Percentiles rank a stretch among this genome's conserved stretches.
Conservation (phyloP, 2,113 vertebrate genomes). For the Anser cygnoides region DNA sequence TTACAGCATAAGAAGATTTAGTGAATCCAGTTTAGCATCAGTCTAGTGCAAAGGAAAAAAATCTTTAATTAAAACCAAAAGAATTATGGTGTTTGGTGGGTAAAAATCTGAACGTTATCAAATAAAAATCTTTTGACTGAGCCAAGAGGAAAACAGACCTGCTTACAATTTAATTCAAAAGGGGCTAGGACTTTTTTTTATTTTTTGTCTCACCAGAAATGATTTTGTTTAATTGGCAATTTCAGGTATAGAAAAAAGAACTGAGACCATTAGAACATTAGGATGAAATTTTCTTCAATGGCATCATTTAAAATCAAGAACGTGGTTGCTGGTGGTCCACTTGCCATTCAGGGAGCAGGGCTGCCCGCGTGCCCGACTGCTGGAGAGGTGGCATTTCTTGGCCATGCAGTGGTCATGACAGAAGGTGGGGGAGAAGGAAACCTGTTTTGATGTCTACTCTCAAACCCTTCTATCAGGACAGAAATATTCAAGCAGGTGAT, state of each 20-base stretch:
- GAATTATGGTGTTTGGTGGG: not conserved
- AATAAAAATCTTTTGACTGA: not conserved
- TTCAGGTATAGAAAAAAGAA: not conserved
- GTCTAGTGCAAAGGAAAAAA: conserved; percentile 31
- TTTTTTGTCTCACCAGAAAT: not conserved
- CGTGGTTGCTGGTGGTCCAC: accelerated
- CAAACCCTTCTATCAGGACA: not conserved
- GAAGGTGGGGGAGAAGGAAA: not conserved
- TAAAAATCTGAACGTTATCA: conserved; percentile 1
- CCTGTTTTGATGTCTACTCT: not conserved
- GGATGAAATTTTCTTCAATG: not conserved
- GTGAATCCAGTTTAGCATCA: conserved; percentile 50
- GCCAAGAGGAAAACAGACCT: not conserved
- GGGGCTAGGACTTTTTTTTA: not conserved
- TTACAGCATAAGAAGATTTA: conserved; percentile 69
- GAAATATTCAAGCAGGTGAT: not conserved
- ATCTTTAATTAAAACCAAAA: conserved; percentile 27
- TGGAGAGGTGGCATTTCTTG: not conserved
- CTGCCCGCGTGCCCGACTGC: accelerated
- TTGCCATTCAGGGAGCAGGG: not conserved
- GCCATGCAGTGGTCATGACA: accelerated
- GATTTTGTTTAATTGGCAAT: not conserved
- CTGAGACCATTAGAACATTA: not conserved
- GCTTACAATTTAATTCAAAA: not conserved
- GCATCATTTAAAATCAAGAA: not conserved